Evolutionary conservation across 2,797 vertebrate species (phyloP).

Genomic region (Eulemur rubriventer): DNA sequence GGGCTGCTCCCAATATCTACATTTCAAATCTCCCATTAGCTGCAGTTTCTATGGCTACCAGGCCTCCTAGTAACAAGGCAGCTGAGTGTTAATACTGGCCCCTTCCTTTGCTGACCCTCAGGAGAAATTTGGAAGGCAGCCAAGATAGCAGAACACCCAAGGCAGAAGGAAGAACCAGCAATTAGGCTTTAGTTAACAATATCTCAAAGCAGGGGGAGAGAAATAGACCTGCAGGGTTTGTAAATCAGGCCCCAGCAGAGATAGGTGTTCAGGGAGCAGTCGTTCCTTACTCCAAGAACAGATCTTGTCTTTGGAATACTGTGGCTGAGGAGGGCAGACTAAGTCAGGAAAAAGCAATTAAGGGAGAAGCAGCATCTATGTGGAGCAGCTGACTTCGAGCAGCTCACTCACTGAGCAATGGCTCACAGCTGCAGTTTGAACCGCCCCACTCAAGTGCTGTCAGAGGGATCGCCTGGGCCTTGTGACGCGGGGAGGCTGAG

Average conservation of each 20-base stretch:
- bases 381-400: background rate
- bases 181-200: slow-evolving; percentile 53
- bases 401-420: background rate
- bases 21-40: slow-evolving; percentile 74
- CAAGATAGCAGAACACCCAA: slow-evolving; percentile 46
- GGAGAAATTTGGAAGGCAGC: slow-evolving; percentile 69
- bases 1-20: slow-evolving; percentile 71
- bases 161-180: slow-evolving; percentile 51
- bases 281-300: background rate
- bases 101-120: slow-evolving; percentile 74
- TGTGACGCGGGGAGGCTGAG: background rate
- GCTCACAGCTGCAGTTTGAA: background rate
- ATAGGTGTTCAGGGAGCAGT: background rate
- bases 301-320: background rate
- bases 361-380: background rate
- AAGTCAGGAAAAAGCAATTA: background rate
- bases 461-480: background rate
- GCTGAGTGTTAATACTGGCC: slow-evolving; percentile 36
- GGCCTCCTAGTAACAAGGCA: slow-evolving; percentile 71
- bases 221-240: background rate
- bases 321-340: background rate
- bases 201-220: background rate
- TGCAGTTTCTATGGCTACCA: slow-evolving; percentile 79
- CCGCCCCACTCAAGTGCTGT: background rate
- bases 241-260: background rate